Percentiles rank a stretch among this genome's conserved stretches.
These are phyloP conservation scores for Cassiopea andromeda DNA, from an alignment of 30 jellyfish, hydroid and myxozoan genomes.

Conservation along the genomic window DNA sequence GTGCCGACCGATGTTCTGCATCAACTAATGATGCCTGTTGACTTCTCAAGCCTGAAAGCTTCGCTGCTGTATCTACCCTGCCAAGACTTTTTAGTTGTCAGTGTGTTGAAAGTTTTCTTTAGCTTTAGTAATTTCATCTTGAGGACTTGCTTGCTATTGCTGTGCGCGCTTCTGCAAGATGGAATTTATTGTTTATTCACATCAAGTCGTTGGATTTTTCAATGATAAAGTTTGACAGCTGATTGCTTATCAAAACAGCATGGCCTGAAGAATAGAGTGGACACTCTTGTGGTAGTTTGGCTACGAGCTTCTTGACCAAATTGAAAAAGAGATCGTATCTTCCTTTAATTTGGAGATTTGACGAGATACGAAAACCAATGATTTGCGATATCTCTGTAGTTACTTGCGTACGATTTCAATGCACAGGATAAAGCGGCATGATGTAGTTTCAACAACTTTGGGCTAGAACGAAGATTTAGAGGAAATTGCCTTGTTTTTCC, in stretches of 20 bases:
- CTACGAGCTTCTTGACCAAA: background rate
- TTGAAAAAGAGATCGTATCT: background rate
- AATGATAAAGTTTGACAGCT: background rate
- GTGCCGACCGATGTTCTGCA: too few species aligned
- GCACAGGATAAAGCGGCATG: background rate
- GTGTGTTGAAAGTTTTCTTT: too few species aligned
- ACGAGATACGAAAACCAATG: conserved; percentile 4
- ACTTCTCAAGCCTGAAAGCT: too few species aligned
- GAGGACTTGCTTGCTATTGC: too few species aligned
- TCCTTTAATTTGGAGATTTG: background rate
- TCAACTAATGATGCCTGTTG: too few species aligned
- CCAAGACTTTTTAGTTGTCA: too few species aligned
- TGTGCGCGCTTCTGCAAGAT: background rate
- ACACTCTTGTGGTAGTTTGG: background rate
- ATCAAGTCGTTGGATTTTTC: background rate
- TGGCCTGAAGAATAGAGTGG: background rate
- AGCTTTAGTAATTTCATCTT: too few species aligned
- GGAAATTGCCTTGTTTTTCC: background rate
- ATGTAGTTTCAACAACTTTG: background rate
- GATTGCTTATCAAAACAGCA: background rate
- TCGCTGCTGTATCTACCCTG: too few species aligned
- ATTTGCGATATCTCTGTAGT: background rate
- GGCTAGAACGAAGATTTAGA: background rate
- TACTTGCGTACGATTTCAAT: background rate
- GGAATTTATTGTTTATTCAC: background rate